Evolutionary conservation across 2,888 invertebrate species (phyloP), one percentile per base, ranked within the genome.

Genomic region (Nomada lathburiana): DNA sequence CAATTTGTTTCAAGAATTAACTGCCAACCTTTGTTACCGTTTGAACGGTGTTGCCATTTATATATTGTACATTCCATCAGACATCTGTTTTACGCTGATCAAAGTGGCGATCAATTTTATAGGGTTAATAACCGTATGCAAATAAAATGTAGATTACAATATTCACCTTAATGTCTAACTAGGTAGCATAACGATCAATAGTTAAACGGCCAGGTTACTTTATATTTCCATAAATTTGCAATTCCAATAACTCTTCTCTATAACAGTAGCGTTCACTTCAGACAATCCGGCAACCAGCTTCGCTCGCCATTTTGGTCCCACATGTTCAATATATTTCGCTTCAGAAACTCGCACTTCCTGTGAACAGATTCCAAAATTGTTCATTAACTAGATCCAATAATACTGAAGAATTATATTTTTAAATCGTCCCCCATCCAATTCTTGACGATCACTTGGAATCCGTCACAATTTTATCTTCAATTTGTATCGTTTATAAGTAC

Each of bases 401-500:
- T 29, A 47, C 47, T 29, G 57, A 57, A 36, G 36, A 7, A 36
- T 36, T 36, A 7, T 60, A 42, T 5, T 26, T n/a, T 52, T 44
- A 50, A 57, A 13, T 52, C 36, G 52, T 68, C 36, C 16, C 67
- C 52, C 63, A 36, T 11, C 10, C 10, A 50, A 53, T 64, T 63
- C n/a, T 60, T 63, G 44, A 7, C 62, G 62, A 76, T 72, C 60
- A 60, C 76, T 55, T 55, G 23, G 20, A 59, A 57, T 20, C 47
- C 59, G 13, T 70, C 67, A 52, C 44, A 50, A 50, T 50, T 50
- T 50, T 7, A 50, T 18, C 50, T 50, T 50, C 16, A 65, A 57
- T 76, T 62, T 26, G 52, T 55, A 70, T 76, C 67, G 13, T 62
- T 47, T 57, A 50, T 57, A 29, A 76, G 47, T 53, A 18, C 50